phyloP scores from a whole-genome alignment of 2,888 invertebrate species.

The Hydropsyche betteni region DNA sequence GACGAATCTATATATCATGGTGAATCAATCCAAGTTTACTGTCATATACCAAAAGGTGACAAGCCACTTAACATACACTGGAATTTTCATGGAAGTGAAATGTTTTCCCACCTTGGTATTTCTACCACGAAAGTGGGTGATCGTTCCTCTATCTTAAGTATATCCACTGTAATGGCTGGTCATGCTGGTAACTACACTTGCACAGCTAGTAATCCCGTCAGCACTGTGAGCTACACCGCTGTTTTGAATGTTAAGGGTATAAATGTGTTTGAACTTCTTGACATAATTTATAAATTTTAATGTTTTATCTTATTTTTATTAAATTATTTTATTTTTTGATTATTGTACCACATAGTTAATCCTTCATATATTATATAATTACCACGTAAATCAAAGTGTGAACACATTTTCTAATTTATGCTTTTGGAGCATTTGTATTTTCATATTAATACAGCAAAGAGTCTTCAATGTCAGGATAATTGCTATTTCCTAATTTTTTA shows the following conservation, averaged over 20 bases:
- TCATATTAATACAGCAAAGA: not conserved
- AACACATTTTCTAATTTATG: constrained; percentile 20
- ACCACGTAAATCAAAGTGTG: not conserved
- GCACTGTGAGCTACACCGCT: constrained; percentile 68
- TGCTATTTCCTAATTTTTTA: no score
- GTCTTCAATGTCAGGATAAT: no score
- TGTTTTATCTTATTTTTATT: not conserved
- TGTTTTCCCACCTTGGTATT: constrained; percentile 62
- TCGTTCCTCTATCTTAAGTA: constrained; percentile 73
- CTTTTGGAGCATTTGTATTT: constrained; percentile 34
- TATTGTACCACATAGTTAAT: not conserved
- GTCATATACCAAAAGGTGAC: constrained; percentile 72
- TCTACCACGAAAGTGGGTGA: constrained; percentile 72
- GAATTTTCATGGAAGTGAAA: constrained; percentile 71
- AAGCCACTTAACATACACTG: constrained; percentile 75
- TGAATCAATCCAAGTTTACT: constrained; percentile 67
- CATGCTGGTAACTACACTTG: constrained; percentile 77
- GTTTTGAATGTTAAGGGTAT: constrained; percentile 74
- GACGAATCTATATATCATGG: constrained; percentile 67
- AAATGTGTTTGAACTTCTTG: constrained; percentile 51
- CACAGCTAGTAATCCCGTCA: constrained; percentile 71
- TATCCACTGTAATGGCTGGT: constrained; percentile 74
- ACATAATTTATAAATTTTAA: constrained; percentile 31
- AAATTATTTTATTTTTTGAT: not conserved
- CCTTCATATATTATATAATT: not conserved